These are phyloP conservation scores for Trematocara macrostoma DNA, from an alignment of 2,113 vertebrate genomes.

Conservation along the genomic window DNA sequence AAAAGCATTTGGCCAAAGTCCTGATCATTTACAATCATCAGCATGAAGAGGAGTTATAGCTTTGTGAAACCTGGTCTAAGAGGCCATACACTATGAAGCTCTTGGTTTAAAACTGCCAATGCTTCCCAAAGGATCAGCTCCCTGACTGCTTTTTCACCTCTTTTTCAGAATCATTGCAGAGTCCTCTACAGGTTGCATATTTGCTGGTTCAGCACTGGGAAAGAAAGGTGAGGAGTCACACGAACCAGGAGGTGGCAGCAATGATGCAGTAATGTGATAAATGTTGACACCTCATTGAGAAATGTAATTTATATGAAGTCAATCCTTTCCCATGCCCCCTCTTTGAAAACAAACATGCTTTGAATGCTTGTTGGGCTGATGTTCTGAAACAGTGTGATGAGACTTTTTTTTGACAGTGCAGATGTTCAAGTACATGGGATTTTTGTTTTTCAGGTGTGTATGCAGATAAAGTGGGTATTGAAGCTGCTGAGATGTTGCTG, in stretches of 20 bases:
- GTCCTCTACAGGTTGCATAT: slow-evolving; percentile 91
- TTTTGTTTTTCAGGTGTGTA: slow-evolving; percentile 77
- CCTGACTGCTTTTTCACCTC: background rate
- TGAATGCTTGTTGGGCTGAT: background rate
- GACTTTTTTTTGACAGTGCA: background rate
- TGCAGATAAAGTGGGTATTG: slow-evolving; percentile 87
- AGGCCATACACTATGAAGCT: background rate
- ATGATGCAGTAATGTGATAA: background rate
- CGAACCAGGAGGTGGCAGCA: background rate
- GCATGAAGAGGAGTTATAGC: background rate
- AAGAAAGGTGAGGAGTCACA: slow-evolving; percentile 82
- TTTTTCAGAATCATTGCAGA: slow-evolving; percentile 82
- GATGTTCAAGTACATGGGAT: background rate
- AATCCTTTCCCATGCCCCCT: background rate
- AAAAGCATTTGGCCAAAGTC: background rate
- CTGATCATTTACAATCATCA: background rate
- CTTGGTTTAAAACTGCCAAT: background rate
- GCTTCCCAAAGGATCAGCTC: background rate
- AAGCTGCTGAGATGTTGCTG: slow-evolving; percentile 92
- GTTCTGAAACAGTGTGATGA: background rate
- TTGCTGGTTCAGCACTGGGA: slow-evolving; percentile 91
- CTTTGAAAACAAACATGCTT: background rate
- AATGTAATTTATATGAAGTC: background rate
- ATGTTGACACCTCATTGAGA: background rate
- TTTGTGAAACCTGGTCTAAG: background rate